These are phyloP conservation scores for Neodiprion fabricii DNA, from an alignment of 1,140 invertebrate species.

Conservation along the genomic window DNA sequence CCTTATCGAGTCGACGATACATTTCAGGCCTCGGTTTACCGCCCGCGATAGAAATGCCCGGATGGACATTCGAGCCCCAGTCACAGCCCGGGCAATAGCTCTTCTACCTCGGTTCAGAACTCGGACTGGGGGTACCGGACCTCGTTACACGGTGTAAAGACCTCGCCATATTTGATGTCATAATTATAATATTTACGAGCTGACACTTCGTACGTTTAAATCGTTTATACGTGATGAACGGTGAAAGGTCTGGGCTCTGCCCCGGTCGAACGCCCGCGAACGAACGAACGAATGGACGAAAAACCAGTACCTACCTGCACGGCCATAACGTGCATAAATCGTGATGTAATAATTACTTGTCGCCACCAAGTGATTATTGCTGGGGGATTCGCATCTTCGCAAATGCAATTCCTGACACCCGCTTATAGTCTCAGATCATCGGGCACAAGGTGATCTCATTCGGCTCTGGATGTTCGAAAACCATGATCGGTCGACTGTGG, in stretches of 20 bases:
- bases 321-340: neutral
- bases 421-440: no score
- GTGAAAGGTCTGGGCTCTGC: slow-evolving; percentile 18
- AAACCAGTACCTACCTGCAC: neutral
- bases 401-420: neutral
- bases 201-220: slow-evolving; percentile 43
- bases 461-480: no score
- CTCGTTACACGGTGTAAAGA: slow-evolving; percentile 40
- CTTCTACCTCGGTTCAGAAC: neutral
- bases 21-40: neutral
- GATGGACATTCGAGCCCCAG: neutral
- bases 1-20: neutral
- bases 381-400: neutral
- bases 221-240: slow-evolving; percentile 42
- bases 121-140: slow-evolving; percentile 7
- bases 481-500: neutral
- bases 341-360: neutral
- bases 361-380: neutral
- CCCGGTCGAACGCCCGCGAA: neutral
- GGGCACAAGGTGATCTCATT: no score
- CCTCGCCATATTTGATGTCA: slow-evolving; percentile 43
- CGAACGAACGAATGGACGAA: no score
- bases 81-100: slow-evolving; percentile 25
- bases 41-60: neutral
- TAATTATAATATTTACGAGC: slow-evolving; percentile 47